phyloP scores from a whole-genome alignment of 2,888 invertebrate genomes.

The Meteorus cinctellus region DNA sequence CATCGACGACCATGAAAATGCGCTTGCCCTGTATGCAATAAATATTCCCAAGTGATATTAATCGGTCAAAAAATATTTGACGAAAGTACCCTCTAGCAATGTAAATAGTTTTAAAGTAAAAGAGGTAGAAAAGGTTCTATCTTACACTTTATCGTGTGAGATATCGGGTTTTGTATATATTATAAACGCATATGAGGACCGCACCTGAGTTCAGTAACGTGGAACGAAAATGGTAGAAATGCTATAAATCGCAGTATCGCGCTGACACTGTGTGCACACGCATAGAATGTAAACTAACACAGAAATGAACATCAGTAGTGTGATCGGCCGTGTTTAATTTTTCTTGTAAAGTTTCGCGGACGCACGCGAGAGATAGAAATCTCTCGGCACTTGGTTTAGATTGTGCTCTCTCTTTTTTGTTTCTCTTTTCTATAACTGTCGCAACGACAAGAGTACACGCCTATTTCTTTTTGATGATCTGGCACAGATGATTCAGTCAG shows the following conservation, averaged over 20 bases:
- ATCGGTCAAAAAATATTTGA: conserved; percentile 19
- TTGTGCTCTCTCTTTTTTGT: conserved; percentile 33
- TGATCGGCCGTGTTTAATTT: conserved; percentile 28
- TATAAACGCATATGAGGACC: conserved; percentile 41
- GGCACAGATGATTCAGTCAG: too few relatives aligned
- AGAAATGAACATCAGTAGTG: background rate
- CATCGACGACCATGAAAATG: conserved; percentile 20
- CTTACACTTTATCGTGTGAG: conserved; percentile 31
- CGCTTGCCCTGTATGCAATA: background rate
- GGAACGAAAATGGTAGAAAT: conserved; percentile 48
- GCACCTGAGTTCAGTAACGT: conserved; percentile 51
- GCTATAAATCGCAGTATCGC: conserved; percentile 45
- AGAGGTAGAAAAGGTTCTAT: background rate
- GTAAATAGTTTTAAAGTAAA: background rate
- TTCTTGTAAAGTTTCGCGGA: conserved; percentile 26
- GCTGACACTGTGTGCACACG: background rate
- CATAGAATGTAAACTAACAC: background rate
- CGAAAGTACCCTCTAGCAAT: conserved; percentile 21
- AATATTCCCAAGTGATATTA: background rate
- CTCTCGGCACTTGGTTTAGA: conserved; percentile 6
- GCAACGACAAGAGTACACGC: too few relatives aligned
- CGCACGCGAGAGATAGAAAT: conserved; percentile 22
- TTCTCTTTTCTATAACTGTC: conserved; percentile 23
- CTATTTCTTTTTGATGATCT: too few relatives aligned
- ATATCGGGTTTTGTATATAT: conserved; percentile 15